Percentiles rank a stretch among this genome's conserved stretches.
These are phyloP conservation scores for Orchestia grillus DNA, from an alignment of 1,140 invertebrate genomes.

Conservation along the genomic window DNA sequence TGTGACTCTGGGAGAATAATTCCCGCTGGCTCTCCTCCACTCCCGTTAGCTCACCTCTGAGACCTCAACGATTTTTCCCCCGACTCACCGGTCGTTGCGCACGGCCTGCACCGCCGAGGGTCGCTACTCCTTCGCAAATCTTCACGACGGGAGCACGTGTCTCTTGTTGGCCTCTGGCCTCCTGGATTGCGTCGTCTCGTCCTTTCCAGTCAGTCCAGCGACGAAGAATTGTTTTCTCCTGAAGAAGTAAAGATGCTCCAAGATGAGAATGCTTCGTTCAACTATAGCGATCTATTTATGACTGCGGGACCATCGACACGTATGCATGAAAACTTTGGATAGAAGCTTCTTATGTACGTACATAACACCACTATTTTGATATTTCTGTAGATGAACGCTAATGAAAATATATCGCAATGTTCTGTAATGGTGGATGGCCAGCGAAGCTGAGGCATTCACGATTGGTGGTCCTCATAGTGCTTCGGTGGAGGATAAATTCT, in stretches of 20 bases:
- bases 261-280: not conserved
- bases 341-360: not conserved
- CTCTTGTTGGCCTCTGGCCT: not conserved
- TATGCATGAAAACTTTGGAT: not conserved
- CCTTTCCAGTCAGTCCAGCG: no score
- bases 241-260: not conserved
- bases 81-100: conserved; percentile 11
- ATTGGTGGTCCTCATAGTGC: conserved; percentile 48
- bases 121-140: conserved; percentile 16
- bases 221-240: not conserved
- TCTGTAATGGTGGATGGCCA: conserved; percentile 26
- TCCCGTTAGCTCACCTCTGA: conserved; percentile 50
- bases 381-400: conserved; percentile 27
- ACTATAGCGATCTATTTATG: not conserved
- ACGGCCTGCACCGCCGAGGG: not conserved
- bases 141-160: conserved; percentile 17
- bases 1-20: conserved; percentile 50
- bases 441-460: conserved; percentile 9
- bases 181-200: not conserved
- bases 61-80: conserved; percentile 54
- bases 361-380: not conserved
- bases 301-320: not conserved
- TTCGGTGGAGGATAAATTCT: conserved; percentile 61
- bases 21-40: conserved; percentile 47
- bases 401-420: conserved; percentile 19